Percentiles rank a stretch among this genome's conserved stretches.
phyloP scores from a whole-genome alignment of 2,888 invertebrate genomes.

The Stenolophus ochropezus region DNA sequence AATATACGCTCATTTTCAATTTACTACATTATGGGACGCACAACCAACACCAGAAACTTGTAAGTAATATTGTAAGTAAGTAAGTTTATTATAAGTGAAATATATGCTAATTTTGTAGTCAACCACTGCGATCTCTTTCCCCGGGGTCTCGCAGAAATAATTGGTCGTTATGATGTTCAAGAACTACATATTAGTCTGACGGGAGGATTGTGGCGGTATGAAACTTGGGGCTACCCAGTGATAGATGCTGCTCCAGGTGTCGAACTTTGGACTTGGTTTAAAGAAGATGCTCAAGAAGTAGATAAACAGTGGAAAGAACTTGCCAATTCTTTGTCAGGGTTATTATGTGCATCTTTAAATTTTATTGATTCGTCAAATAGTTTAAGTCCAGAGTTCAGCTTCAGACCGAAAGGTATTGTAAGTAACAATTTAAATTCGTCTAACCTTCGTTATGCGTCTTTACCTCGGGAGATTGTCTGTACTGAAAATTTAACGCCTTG shows the following conservation, averaged over 20 bases:
- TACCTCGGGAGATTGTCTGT: conserved; percentile 97
- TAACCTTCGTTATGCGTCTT: conserved; percentile 86
- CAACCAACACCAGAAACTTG: conserved; percentile 76
- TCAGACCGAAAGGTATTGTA: conserved; percentile 83
- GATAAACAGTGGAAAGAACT: conserved; percentile 92
- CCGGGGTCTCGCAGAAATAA: conserved; percentile 90
- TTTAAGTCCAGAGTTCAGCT: conserved; percentile 87
- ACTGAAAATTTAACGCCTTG: conserved; percentile 99
- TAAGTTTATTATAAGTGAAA: not conserved
- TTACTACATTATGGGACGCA: conserved; percentile 85
- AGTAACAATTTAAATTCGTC: conserved; percentile 73
- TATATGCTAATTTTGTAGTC: conserved; percentile 74
- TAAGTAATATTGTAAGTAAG: conserved; percentile 72
- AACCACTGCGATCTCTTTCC: conserved; percentile 92
- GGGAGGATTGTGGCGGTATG: conserved; percentile 95
- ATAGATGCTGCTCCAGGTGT: conserved; percentile 94
- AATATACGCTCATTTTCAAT: conserved; percentile 93
- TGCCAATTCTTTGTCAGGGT: conserved; percentile 92
- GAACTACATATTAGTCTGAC: conserved; percentile 95
- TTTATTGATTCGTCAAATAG: conserved; percentile 92
- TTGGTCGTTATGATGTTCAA: conserved; percentile 87
- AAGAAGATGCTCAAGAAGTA: conserved; percentile 79
- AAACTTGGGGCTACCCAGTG: conserved; percentile 95
- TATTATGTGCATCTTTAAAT: conserved; percentile 97
- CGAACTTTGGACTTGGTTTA: conserved; percentile 96